Evolutionary conservation across 2,888 invertebrate genomes (phyloP), one percentile per base, ranked within the genome.

Genomic region (Polia nebulosa): DNA sequence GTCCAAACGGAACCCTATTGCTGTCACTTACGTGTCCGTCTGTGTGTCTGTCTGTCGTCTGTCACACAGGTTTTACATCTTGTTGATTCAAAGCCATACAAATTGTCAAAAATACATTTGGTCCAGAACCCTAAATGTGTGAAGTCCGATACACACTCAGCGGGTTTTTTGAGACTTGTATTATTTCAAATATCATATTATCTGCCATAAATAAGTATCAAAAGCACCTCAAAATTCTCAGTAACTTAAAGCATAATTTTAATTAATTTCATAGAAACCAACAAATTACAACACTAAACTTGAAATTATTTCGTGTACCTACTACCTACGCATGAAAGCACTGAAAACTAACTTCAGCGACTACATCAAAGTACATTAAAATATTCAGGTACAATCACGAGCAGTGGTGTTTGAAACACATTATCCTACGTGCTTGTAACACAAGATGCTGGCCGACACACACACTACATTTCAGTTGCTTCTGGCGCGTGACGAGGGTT

Each of bases 401-500:
- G 58, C 75, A 73, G 53, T 58, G 34, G 34, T 61, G 76, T 75
- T 75, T 64, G 61, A 39, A 77, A 69, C 78, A 62, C 58, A 82
- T 64, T 72, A 77, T 65, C 80, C 51, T 76, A 25, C 51, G 51
- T 22, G 32, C 49, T 27, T 61, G 61, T 78, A 80, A 75, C 44
- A 64, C 47, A 72, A 76, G 75, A 68, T 27, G 52, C 27, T 64
- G 34, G 51, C 51, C 52, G 57, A 74, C 64, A 68, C 20, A 57
- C 53, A 55, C 22, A 45, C 65, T 51, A 68, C 64, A 67, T 82
- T 81, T 73, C 65, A 79, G 74, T 73, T 76, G 76, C 79, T 76
- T 59, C 45, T 63, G 72, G 81, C 80, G 72, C 78, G 80, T 84
- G 86, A 86, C 81, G 68, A 85, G 84, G 77, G 80, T 81, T 72